Evolutionary conservation across 2,888 invertebrate species (phyloP).

Genomic region (Drosophila imparisetae): DNA sequence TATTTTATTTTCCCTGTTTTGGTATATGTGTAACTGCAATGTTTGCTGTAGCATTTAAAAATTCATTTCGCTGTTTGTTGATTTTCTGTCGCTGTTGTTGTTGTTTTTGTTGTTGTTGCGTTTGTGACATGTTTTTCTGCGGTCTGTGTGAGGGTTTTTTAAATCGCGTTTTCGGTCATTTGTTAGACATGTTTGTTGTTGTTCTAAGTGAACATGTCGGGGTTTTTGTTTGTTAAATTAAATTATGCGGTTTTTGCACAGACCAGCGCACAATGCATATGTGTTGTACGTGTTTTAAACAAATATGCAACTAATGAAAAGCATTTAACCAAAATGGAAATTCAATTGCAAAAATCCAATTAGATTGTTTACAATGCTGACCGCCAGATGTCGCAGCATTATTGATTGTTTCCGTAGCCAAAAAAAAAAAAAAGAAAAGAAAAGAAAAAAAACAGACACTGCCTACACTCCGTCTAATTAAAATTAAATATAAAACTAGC

Average conservation of each 20-base stretch:
- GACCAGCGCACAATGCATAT: constrained; percentile 3
- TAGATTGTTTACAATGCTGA: constrained; percentile 39
- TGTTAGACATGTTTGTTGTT: constrained; percentile 9
- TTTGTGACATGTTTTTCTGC: constrained; percentile 71
- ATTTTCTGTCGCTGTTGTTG: constrained; percentile 2
- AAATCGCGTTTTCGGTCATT: constrained; percentile 26
- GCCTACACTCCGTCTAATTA: constrained; percentile 23
- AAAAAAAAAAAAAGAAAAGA: not conserved
- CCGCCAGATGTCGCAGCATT: constrained; percentile 37
- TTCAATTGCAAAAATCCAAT: constrained; percentile 45
- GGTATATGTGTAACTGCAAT: constrained; percentile 21
- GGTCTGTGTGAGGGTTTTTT: constrained; percentile 57
- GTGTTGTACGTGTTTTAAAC: constrained; percentile 30
- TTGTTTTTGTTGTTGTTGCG: constrained; percentile 26
- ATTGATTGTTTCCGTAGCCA: constrained; percentile 21
- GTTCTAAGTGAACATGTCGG: constrained; percentile 62
- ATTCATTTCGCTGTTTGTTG: constrained; percentile 47
- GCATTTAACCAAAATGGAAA: constrained; percentile 36
- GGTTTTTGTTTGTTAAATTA: constrained; percentile 73
- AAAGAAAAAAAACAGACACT: too few relatives aligned
- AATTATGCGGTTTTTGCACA: constrained; percentile 68
- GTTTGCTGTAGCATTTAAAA: constrained; percentile 50
- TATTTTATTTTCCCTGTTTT: not conserved
- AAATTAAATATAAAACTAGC: constrained; percentile 20
- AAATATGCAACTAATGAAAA: constrained; percentile 56